Evolutionary conservation across 2,888 invertebrate species (phyloP).

Genomic region (Agrochola macilenta): DNA sequence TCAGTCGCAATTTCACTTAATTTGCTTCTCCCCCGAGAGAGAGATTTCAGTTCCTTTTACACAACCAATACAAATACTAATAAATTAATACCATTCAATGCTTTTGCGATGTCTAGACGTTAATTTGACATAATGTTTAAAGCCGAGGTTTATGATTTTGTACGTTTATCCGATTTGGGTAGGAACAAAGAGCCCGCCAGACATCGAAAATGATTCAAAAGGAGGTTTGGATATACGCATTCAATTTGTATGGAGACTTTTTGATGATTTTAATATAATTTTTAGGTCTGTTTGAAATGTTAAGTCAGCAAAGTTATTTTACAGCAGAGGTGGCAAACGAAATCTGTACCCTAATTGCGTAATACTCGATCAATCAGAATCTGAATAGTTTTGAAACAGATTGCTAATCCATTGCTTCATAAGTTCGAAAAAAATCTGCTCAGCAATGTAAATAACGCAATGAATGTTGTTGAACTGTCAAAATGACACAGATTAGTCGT

Average conservation of each 20-base stretch:
- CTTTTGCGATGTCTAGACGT: slow-evolving; percentile 68
- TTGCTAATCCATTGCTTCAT: no score
- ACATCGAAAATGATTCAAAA: slow-evolving; percentile 10
- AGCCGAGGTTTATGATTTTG: slow-evolving; percentile 30
- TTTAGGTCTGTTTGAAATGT: background rate
- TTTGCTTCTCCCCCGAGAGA: background rate
- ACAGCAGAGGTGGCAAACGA: background rate
- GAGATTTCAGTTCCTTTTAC: slow-evolving; percentile 21
- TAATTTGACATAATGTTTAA: slow-evolving; percentile 67
- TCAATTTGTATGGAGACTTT: background rate
- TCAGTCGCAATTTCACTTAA: slow-evolving; percentile 6
- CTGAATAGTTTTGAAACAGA: no score
- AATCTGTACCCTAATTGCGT: no score
- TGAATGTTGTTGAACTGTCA: no score
- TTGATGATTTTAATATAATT: background rate
- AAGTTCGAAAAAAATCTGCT: no score
- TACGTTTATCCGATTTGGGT: slow-evolving; percentile 37
- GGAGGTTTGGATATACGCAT: background rate
- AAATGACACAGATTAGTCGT: no score
- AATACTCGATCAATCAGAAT: no score
- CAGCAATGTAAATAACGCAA: no score
- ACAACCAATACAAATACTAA: slow-evolving; percentile 34
- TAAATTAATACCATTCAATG: slow-evolving; percentile 47
- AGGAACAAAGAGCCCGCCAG: background rate
- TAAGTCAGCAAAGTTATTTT: background rate